A percentile compares a stretch with the other conserved stretches of the same genome.
Conservation (phyloP, 2,797 vertebrate genomes). For the Peromyscus melanophrys region DNA sequence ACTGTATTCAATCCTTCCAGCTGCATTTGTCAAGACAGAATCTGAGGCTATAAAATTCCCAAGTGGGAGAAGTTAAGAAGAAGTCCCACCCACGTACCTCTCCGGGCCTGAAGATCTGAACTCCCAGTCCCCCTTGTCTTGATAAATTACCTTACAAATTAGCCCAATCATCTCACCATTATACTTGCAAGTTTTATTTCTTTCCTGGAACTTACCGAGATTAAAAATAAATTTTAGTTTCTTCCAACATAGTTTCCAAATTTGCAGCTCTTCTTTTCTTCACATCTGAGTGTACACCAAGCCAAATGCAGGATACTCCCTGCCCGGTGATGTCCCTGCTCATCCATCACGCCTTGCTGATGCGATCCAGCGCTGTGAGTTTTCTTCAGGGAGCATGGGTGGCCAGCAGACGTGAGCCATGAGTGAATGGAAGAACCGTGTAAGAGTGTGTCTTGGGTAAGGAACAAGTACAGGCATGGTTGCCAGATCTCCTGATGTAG, state of each 20-base stretch:
- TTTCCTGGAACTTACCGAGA: conserved; percentile 68
- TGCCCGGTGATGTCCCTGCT: conserved; percentile 48
- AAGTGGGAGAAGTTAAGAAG: conserved; percentile 10
- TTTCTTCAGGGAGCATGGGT: conserved; percentile 73
- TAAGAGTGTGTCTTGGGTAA: conserved; percentile 60
- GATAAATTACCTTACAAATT: conserved; percentile 76
- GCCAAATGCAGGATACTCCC: conserved; percentile 64
- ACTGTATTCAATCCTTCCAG: neutral
- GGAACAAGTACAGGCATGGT: conserved; percentile 4
- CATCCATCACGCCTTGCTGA: conserved; percentile 70
- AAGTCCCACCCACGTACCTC: neutral
- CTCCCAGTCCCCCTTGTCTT: neutral
- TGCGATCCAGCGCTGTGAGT: conserved; percentile 58
- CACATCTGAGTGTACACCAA: conserved; percentile 73
- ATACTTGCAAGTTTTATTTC: conserved; percentile 68
- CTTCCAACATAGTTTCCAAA: conserved; percentile 77
- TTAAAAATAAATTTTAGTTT: conserved; percentile 78
- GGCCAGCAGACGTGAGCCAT: conserved; percentile 65
- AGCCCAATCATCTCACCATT: conserved; percentile 61
- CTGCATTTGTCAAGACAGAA: neutral
- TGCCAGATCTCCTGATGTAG: conserved; percentile 69
- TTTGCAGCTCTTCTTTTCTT: conserved; percentile 74
- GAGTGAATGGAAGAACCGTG: conserved; percentile 79
- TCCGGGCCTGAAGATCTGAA: neutral
- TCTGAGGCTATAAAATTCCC: conserved; percentile 12